These are phyloP conservation scores for Tipula unca DNA, from an alignment of 2,888 invertebrate genomes.

Conservation along the genomic window DNA sequence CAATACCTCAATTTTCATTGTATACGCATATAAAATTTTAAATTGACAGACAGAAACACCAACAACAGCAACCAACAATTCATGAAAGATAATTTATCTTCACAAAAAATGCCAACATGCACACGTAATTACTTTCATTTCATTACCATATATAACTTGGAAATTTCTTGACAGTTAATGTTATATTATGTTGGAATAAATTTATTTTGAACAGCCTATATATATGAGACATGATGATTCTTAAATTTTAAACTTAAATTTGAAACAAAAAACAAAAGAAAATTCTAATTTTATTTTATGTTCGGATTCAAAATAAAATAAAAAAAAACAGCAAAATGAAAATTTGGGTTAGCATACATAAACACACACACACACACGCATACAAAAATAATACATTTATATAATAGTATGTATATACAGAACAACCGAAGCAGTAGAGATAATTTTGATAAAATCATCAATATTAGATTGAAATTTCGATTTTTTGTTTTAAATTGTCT, in stretches of 20 bases:
- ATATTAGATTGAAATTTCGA: conserved; percentile 14
- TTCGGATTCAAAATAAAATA: background rate
- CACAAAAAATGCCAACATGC: background rate
- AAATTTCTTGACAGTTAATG: background rate
- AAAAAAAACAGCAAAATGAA: background rate
- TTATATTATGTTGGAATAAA: background rate
- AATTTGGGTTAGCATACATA: background rate
- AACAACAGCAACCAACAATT: background rate
- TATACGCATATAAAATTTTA: background rate
- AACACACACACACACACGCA: background rate
- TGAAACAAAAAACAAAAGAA: background rate
- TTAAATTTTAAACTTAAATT: background rate
- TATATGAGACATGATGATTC: background rate
- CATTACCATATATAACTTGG: background rate
- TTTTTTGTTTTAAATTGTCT: background rate
- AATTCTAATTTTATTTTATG: background rate
- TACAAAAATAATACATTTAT: background rate
- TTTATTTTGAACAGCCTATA: background rate
- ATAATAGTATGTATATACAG: background rate
- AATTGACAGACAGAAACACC: background rate
- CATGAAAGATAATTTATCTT: background rate
- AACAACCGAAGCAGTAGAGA: background rate
- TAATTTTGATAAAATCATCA: conserved; percentile 14
- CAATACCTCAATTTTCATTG: background rate
- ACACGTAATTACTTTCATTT: background rate